Evolutionary conservation across 2,888 invertebrate species (phyloP), one percentile per base, ranked within the genome.

Genomic region (Digitonthophagus gazella): DNA sequence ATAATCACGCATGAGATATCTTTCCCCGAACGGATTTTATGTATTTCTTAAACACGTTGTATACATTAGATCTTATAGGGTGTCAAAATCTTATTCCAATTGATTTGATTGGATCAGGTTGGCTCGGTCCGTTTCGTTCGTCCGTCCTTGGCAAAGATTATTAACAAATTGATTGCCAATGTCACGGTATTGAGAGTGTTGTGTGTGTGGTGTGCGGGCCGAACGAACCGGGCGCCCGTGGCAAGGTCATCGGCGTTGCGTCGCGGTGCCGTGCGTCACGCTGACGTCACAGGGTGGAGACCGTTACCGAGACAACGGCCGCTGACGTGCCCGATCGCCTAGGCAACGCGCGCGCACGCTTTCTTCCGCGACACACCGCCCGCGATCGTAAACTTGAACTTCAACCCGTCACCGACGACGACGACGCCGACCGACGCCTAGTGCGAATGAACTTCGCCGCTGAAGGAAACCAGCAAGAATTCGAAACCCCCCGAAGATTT

Each of bases 241-340:
- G 75, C 80, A 81, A 81, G 81, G 81, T 79, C 79, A 76, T 44
- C 74, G 73, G 74, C 76, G 76, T 76, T 76, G 76, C 78, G 79
- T 77, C 79, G 79, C 77, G 80, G 78, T 79, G 78, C 72, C 73
- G 74, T 77, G 80, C 79, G 79, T 79, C 78, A 79, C 76, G 73
- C 71, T 74, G 75, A 79, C 81, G 80, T 80, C 79, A 79, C 75
- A 75, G 78, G 78, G 79, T 78, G 79, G 81, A 79, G 77, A 76
- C 78, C 77, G 79, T 79, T 78, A 73, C 79, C 77, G 76, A 73
- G 78, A 72, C 78, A 74, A 79, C 79, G 77, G 68, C 69, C 70
- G 64, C 72, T 72, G 73, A 73, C 73, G 73, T 70, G 64, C 55
- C 68, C 57, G 55, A 16, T 54, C 63, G 20, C 66, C 28, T 44